Evolutionary conservation across 2,888 invertebrate genomes (phyloP).

Genomic region (Phymatocera aterrima): DNA sequence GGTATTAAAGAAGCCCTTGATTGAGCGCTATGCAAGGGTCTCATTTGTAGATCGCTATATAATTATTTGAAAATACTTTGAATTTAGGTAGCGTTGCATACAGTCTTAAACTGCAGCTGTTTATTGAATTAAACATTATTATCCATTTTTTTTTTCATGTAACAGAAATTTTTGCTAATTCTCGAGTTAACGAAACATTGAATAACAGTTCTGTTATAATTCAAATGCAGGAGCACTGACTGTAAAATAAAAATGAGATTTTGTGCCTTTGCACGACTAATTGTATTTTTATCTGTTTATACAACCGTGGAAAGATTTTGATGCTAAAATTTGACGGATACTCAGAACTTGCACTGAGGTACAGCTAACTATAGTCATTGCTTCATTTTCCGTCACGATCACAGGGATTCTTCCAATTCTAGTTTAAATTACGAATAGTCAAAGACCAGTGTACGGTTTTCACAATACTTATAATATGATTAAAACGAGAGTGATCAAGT

Average conservation of each 20-base stretch:
- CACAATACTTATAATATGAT: not conserved
- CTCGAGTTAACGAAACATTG: not conserved
- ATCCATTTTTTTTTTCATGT: slow-evolving; percentile 9
- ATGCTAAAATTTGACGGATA: not conserved
- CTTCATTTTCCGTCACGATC: not conserved
- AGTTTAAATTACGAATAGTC: not conserved
- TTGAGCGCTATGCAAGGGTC: slow-evolving; percentile 21
- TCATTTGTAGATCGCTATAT: slow-evolving; percentile 21
- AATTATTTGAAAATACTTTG: not conserved
- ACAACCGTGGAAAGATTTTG: not conserved
- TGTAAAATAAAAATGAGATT: not conserved
- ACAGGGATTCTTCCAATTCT: not conserved
- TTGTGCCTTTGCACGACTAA: slow-evolving; percentile 24
- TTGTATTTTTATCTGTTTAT: not conserved
- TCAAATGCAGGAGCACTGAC: not conserved
- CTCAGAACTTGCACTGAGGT: not conserved
- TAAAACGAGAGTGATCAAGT: not conserved
- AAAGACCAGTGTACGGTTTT: not conserved
- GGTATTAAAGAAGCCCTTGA: slow-evolving; percentile 27
- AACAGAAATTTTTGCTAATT: not conserved
- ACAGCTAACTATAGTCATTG: not conserved
- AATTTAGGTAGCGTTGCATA: slow-evolving; percentile 33
- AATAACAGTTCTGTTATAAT: not conserved
- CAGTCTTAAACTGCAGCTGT: slow-evolving; percentile 25
- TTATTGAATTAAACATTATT: slow-evolving; percentile 10